Percentiles rank a stretch among this genome's conserved stretches.
Evolutionary conservation across 1,140 invertebrate species (phyloP).

Genomic region (Triops cancriformis): DNA sequence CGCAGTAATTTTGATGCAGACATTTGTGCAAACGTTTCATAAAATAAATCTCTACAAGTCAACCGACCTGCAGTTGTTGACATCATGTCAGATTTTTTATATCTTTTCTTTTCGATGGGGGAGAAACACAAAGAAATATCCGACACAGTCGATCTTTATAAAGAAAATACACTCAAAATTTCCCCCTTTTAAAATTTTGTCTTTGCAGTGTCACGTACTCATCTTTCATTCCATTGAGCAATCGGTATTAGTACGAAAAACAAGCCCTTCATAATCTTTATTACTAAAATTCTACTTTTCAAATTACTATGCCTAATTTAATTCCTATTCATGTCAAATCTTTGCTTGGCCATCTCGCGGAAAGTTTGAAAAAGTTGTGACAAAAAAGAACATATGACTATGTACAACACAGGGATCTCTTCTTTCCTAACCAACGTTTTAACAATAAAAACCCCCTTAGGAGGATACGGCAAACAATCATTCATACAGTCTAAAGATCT

Average conservation of each 20-base stretch:
- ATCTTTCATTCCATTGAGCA: background rate
- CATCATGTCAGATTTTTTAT: background rate
- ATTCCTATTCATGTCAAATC: background rate
- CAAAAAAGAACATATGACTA: slow-evolving; percentile 7
- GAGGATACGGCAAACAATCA: background rate
- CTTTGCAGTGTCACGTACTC: background rate
- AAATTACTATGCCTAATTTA: background rate
- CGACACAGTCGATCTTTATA: background rate
- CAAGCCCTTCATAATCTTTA: background rate
- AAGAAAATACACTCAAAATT: background rate
- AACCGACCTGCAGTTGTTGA: slow-evolving; percentile 5
- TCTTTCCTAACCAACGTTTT: background rate
- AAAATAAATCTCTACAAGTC: background rate
- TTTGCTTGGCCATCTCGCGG: background rate
- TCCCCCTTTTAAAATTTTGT: background rate
- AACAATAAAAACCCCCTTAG: slow-evolving; percentile 1
- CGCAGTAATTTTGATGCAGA: too few relatives aligned
- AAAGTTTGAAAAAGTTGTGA: background rate
- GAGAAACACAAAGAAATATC: background rate
- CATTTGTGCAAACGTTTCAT: too few relatives aligned
- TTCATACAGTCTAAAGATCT: background rate
- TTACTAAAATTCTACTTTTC: background rate
- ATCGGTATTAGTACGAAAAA: background rate
- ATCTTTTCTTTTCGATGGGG: background rate
- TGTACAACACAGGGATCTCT: background rate